These are phyloP conservation scores for Pinna nobilis DNA, from an alignment of 1,140 invertebrate genomes.

Conservation along the genomic window DNA sequence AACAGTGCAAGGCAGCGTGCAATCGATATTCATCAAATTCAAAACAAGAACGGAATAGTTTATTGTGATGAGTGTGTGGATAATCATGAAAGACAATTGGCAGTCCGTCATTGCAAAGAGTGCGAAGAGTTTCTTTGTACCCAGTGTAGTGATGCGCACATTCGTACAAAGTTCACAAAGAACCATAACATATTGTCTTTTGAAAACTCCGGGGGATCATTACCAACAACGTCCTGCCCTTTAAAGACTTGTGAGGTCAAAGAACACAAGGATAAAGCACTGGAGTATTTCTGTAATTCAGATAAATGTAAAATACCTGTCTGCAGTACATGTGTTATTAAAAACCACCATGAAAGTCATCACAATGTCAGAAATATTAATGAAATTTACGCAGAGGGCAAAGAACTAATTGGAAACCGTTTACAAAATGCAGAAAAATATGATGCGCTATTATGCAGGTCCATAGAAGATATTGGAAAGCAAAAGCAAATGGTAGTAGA, in stretches of 20 bases:
- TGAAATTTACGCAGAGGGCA: constrained; percentile 36
- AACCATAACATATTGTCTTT: constrained; percentile 29
- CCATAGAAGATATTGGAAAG: constrained; percentile 18
- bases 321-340: constrained; percentile 24
- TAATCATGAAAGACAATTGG: background rate
- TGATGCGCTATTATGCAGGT: constrained; percentile 9
- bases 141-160: constrained; percentile 26
- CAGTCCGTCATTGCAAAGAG: constrained; percentile 31
- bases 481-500: constrained; percentile 25
- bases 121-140: constrained; percentile 37
- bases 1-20: constrained; percentile 32
- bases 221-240: constrained; percentile 24
- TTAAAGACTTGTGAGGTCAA: constrained; percentile 25
- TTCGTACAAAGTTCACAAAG: constrained; percentile 38
- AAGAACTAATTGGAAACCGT: constrained; percentile 28
- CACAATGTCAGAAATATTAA: constrained; percentile 35
- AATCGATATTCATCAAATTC: constrained; percentile 30
- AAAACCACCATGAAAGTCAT: constrained; percentile 21
- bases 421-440: constrained; percentile 25
- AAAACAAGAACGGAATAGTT: constrained; percentile 21
- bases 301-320: constrained; percentile 25
- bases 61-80: constrained; percentile 26
- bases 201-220: constrained; percentile 28
- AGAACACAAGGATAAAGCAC: constrained; percentile 32
- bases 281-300: constrained; percentile 24